These are phyloP conservation scores for Gasterosteus aculeatus DNA, from an alignment of 2,113 vertebrate genomes.

Conservation along the genomic window DNA sequence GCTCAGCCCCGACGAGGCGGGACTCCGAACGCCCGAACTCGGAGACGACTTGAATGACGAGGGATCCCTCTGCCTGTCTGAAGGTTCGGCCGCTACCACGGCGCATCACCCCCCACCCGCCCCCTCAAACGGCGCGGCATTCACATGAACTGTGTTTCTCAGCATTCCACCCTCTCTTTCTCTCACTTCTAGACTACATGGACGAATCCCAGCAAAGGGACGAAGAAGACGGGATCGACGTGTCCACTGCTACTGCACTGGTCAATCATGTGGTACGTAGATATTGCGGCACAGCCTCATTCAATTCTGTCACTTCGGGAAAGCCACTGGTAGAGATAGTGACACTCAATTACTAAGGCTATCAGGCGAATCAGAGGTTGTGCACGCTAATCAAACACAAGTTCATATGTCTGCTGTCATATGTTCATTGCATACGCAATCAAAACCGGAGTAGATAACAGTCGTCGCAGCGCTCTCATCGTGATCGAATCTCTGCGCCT, in stretches of 20 bases:
- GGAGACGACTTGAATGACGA: constrained; percentile 90
- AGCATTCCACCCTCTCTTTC: constrained; percentile 30
- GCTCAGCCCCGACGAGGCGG: constrained; percentile 86
- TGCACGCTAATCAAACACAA: background rate
- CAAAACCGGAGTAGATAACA: background rate
- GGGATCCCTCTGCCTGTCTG: constrained; percentile 90
- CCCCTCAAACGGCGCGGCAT: background rate
- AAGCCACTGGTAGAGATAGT: background rate
- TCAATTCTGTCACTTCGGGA: background rate
- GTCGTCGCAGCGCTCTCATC: background rate
- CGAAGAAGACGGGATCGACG: constrained; percentile 81
- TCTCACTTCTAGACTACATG: constrained; percentile 84
- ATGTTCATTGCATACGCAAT: background rate
- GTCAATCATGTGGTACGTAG: constrained; percentile 88
- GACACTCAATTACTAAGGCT: background rate
- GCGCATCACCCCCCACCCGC: too few species aligned
- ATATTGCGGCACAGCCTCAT: constrained; percentile 11
- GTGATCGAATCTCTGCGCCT: background rate
- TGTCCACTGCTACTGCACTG: constrained; percentile 73
- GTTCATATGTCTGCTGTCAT: background rate
- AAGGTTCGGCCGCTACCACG: constrained; percentile 78
- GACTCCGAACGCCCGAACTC: constrained; percentile 80
- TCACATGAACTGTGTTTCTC: background rate
- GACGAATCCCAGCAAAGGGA: constrained; percentile 84
- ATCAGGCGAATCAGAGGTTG: background rate